phyloP scores from a whole-genome alignment of 1,140 invertebrate genomes.

The Cotesia chilonis region DNA sequence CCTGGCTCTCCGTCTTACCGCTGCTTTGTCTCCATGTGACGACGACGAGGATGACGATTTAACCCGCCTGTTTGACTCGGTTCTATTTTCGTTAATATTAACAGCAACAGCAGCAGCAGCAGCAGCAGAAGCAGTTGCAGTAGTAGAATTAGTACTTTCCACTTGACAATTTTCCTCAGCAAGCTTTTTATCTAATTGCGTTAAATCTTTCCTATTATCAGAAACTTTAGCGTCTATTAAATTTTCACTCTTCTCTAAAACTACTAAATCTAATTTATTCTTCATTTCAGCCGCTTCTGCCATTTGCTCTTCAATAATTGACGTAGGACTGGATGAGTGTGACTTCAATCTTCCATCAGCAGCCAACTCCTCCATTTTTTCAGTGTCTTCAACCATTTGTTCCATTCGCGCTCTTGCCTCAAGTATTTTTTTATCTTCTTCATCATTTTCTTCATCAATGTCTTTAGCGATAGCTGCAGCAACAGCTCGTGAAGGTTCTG shows the following conservation, averaged over 20 bases:
- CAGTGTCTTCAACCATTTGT: conserved; percentile 59
- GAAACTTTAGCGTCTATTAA: too few relatives aligned
- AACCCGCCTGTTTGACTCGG: conserved; percentile 14
- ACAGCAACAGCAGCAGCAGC: background rate
- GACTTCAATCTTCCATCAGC: conserved; percentile 22
- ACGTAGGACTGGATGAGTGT: background rate
- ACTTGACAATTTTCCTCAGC: background rate
- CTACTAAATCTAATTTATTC: background rate
- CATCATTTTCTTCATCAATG: conserved; percentile 46
- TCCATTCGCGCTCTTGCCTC: conserved; percentile 37
- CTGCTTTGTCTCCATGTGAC: background rate
- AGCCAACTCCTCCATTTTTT: conserved; percentile 46
- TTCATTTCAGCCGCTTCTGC: background rate
- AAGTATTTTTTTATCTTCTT: conserved; percentile 53
- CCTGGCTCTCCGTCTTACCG: conserved; percentile 19
- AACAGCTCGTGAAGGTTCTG: conserved; percentile 45
- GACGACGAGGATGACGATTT: background rate
- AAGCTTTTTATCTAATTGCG: too few relatives aligned
- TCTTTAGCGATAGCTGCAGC: conserved; percentile 14
- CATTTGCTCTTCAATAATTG: background rate
- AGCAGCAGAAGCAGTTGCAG: background rate
- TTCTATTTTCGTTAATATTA: conserved; percentile 33
- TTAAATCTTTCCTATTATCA: too few relatives aligned
- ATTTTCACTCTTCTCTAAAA: too few relatives aligned
- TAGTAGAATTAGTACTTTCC: background rate